These are phyloP conservation scores for Actinostola sp. DNA, from an alignment of 92 coral and sea anemone genomes.

Conservation along the genomic window DNA sequence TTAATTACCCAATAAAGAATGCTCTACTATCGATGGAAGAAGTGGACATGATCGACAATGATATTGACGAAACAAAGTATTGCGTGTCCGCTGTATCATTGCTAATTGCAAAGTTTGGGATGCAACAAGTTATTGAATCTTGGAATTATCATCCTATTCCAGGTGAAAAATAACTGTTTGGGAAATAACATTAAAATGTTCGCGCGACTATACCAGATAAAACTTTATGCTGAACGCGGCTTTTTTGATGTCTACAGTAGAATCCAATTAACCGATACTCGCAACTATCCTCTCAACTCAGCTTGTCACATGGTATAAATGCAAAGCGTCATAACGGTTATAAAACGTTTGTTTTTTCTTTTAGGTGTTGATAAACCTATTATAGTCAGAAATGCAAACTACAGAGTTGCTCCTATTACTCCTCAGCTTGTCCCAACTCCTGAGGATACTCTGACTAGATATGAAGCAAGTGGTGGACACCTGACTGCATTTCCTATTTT, in stretches of 20 bases:
- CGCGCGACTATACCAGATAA: too few relatives aligned
- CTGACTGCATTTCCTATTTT: conserved; percentile 16
- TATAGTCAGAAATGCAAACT: neutral
- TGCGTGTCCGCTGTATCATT: conserved; percentile 62
- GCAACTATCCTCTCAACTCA: too few relatives aligned
- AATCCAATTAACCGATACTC: too few relatives aligned
- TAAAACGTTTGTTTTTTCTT: neutral
- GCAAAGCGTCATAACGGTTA: neutral
- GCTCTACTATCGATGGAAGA: conserved; percentile 34
- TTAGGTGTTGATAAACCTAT: conserved; percentile 30
- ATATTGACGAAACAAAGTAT: conserved; percentile 41
- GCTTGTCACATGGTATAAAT: too few relatives aligned
- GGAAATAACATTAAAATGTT: too few relatives aligned
- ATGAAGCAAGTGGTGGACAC: conserved; percentile 25
- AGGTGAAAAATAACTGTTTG: conserved; percentile 8
- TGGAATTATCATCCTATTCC: conserved; percentile 57
- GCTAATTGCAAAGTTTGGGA: conserved; percentile 31
- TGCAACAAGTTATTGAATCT: conserved; percentile 29
- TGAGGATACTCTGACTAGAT: conserved; percentile 16
- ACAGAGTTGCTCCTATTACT: conserved; percentile 32
- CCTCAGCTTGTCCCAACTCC: conserved; percentile 26
- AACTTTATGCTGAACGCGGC: too few relatives aligned
- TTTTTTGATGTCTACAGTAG: too few relatives aligned
- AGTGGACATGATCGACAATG: conserved; percentile 43
- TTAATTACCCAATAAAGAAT: conserved; percentile 55